These are phyloP conservation scores for Phlogophora meticulosa DNA, from an alignment of 2,888 invertebrate species.

Conservation along the genomic window DNA sequence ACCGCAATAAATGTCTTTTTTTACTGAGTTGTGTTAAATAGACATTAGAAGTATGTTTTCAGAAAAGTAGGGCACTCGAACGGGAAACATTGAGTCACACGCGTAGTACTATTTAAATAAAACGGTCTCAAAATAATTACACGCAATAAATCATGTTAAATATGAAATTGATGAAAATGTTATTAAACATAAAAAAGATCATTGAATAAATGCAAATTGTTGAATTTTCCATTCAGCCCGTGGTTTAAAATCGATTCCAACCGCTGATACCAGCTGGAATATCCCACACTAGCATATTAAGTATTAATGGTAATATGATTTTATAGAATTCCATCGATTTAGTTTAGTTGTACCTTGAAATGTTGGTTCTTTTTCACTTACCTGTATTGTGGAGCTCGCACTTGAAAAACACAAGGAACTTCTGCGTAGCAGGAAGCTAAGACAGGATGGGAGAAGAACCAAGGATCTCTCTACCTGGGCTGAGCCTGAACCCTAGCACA, in stretches of 20 bases:
- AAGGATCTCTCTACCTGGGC: neutral
- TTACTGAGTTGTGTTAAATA: neutral
- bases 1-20: neutral
- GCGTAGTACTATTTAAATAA: too few species aligned
- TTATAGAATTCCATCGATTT: neutral
- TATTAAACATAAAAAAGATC: constrained; percentile 3
- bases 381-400: neutral
- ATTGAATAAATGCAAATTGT: neutral
- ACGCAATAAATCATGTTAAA: too few species aligned
- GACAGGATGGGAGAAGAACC: neutral
- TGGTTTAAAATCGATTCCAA: neutral
- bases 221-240: neutral
- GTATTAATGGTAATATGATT: neutral
- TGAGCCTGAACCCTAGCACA: neutral
- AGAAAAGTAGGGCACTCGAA: too few species aligned
- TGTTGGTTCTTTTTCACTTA: neutral
- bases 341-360: neutral
- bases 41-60: neutral
- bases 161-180: neutral
- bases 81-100: too few species aligned
- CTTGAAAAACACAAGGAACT: neutral
- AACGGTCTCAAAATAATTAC: too few species aligned
- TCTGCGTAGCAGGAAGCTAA: neutral
- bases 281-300: neutral
- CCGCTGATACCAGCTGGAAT: neutral